These are phyloP conservation scores for Sanderia malayensis DNA, from an alignment of 30 jellyfish, hydroid and myxozoan species.

Conservation along the genomic window DNA sequence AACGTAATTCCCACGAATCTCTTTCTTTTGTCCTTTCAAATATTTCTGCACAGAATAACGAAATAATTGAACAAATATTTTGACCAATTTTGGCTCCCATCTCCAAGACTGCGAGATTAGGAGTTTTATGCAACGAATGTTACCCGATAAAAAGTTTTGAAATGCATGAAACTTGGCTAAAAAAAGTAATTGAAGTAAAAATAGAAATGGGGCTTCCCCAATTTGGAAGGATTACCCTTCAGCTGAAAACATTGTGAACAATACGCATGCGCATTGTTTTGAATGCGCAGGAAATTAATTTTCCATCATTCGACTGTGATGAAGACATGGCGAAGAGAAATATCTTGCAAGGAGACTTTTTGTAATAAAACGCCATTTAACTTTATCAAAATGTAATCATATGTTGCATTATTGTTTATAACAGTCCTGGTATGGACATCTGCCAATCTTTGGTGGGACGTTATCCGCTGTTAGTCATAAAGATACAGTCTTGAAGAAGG, in stretches of 20 bases:
- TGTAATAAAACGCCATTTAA: slow-evolving; percentile 9
- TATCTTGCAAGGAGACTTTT: no score
- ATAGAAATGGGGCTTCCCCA: slow-evolving; percentile 7
- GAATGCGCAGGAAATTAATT: slow-evolving; percentile 80
- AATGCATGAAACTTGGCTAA: slow-evolving; percentile 73
- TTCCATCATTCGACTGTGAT: slow-evolving; percentile 66
- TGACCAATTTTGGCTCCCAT: no score
- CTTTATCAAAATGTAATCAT: slow-evolving; percentile 43
- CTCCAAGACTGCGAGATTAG: no score
- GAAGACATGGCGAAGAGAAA: slow-evolving; percentile 58
- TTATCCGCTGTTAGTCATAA: not conserved
- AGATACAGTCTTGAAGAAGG: slow-evolving; percentile 39
- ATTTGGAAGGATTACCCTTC: not conserved
- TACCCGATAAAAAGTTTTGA: no score
- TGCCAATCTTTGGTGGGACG: slow-evolving; percentile 41
- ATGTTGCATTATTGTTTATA: not conserved
- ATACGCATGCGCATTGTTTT: slow-evolving; percentile 52
- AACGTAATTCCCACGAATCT: no score
- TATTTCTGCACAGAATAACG: no score
- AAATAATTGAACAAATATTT: no score
- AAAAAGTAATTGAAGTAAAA: no score
- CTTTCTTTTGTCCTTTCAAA: no score
- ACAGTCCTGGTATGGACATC: slow-evolving; percentile 67
- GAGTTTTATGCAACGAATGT: no score
- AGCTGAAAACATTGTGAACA: slow-evolving; percentile 7